Conservation (phyloP, 2,888 invertebrate species). For the Limulus polyphemus region DNA sequence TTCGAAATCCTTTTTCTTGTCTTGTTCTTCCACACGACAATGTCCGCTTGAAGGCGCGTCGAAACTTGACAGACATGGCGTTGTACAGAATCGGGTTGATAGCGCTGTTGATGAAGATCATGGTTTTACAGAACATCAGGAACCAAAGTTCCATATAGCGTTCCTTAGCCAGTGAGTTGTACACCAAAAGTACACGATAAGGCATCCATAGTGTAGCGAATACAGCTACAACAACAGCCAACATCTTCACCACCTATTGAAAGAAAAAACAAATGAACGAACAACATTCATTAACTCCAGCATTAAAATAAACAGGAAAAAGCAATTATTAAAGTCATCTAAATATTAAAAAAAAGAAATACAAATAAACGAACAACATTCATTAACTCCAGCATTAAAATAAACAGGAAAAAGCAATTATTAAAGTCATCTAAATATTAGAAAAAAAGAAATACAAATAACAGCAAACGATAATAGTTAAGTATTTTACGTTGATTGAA, state of each 20-base stretch:
- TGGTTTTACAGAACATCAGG: constrained; percentile 47
- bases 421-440: no score
- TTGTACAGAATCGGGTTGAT: constrained; percentile 53
- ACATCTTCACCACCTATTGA: constrained; percentile 49
- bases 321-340: no score
- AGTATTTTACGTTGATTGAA: no score
- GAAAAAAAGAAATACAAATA: no score
- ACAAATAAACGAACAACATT: background rate
- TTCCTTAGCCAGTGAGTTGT: constrained; percentile 45
- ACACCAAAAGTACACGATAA: constrained; percentile 48
- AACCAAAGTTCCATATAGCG: constrained; percentile 46
- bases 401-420: no score
- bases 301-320: no score
- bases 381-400: no score
- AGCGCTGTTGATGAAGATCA: constrained; percentile 51
- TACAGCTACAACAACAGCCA: constrained; percentile 46
- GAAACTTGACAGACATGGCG: constrained; percentile 48
- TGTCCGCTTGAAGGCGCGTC: constrained; percentile 45
- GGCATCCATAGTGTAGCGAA: constrained; percentile 51
- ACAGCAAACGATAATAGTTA: no score
- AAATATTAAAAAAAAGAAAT: no score
- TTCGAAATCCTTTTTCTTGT: no score
- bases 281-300: background rate
- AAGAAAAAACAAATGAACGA: constrained; percentile 9
- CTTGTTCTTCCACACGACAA: constrained; percentile 31